Evolutionary conservation across 2,113 vertebrate genomes (phyloP), one percentile per base, ranked within the genome.

Genomic region (Microcebus tavaratra): DNA sequence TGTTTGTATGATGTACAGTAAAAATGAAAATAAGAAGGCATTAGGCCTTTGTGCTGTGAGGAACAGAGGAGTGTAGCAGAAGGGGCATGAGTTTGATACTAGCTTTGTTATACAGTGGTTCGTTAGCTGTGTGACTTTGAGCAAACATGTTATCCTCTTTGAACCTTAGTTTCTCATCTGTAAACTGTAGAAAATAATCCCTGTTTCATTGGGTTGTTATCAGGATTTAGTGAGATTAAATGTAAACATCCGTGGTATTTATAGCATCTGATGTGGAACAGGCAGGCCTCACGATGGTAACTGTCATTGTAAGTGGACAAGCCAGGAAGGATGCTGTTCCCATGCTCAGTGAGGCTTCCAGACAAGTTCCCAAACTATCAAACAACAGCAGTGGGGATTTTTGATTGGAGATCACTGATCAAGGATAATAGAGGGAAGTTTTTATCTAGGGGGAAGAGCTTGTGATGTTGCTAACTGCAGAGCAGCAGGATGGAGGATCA

Each of bases 191-290:
- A 45, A n/a, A 95, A 80, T 45, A 45, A 73, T 34, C 36, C 34
- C 15, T n/a, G 10, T 59, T 67, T 96, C 79, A 27, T 6, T 9
- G 55, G 39, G 6, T 21, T 63, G 13, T 84, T 31, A 11, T 57
- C 36, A 76, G 31, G n/a, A 48, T 57, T 78, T 59, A 12, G 25
- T 31, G 63, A 78, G 70, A 92, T 65, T 65, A 42, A 63, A 34
- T 39, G n/a, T 14, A 29, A 81, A 57, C 39, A 15, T 18, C 39
- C 1, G 0, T 0, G 4, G 65, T 7, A 7, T 48, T 48, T 10
- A 48, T 0, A 27, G 50, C 11, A 7, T 12, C 20, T 42, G 81
- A 5, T 6, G 10, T 0, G 1, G 36, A 50, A n/a, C 2, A 75
- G 59, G 50, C 75, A 0, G 3, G 55, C 14, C 15, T 50, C 70